These are phyloP conservation scores for Heliconius erato DNA, from an alignment of 2,888 invertebrate species.

Conservation along the genomic window DNA sequence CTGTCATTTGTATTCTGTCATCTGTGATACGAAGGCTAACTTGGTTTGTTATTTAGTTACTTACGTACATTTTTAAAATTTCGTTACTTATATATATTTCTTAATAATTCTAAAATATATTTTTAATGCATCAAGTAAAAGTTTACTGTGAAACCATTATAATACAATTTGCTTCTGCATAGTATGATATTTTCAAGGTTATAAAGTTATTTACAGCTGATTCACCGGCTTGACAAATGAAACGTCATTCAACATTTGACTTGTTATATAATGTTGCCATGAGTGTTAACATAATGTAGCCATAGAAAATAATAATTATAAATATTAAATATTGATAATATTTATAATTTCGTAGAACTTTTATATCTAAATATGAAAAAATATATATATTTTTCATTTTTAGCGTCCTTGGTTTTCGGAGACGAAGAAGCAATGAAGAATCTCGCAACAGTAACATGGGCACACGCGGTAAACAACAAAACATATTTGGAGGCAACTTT, in stretches of 20 bases:
- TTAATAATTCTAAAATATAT: background rate
- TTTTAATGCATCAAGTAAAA: background rate
- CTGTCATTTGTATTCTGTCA: conserved; percentile 19
- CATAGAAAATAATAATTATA: background rate
- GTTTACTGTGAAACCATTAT: background rate
- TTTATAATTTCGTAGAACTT: background rate
- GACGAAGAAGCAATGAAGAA: conserved; percentile 85
- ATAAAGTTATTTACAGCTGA: conserved; percentile 18
- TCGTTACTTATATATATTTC: background rate
- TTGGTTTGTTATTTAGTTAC: conserved; percentile 1
- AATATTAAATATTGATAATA: background rate
- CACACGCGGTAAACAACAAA: conserved; percentile 93
- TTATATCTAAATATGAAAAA: background rate
- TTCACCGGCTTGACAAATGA: conserved; percentile 12
- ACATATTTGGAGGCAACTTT: conserved; percentile 87
- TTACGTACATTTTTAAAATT: background rate
- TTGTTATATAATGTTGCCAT: conserved; percentile 23
- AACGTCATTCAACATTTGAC: conserved; percentile 6
- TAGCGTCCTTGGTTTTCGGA: conserved; percentile 68
- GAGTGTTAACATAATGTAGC: background rate
- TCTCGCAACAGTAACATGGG: conserved; percentile 92
- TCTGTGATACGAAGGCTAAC: background rate
- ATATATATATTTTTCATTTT: conserved; percentile 46
- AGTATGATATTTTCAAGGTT: background rate
- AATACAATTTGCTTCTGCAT: background rate